Evolutionary conservation across 2,888 invertebrate species (phyloP).

Genomic region (Chironomus tentans): DNA sequence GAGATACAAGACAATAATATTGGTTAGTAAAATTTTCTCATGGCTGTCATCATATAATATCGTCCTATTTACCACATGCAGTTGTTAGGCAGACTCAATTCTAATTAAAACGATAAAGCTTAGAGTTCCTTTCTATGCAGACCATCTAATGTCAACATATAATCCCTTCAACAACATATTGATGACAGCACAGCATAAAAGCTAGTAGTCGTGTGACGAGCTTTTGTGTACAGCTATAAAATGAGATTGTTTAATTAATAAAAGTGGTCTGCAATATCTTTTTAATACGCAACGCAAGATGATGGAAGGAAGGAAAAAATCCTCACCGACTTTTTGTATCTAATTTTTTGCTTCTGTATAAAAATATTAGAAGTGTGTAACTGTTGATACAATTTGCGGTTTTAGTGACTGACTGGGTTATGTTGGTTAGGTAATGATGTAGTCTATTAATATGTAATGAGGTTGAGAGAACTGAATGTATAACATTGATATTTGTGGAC

Average conservation of each 20-base stretch:
- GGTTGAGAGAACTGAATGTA: too few species aligned
- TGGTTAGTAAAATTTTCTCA: background rate
- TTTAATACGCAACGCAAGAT: too few species aligned
- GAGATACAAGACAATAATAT: background rate
- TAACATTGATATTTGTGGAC: too few species aligned
- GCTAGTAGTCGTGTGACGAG: background rate
- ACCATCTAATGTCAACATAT: background rate
- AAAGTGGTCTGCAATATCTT: background rate
- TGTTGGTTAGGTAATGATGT: too few species aligned
- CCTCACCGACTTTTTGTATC: too few species aligned
- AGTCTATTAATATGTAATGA: too few species aligned
- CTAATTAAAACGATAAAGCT: conserved; percentile 12
- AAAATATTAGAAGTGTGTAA: background rate
- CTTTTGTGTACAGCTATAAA: background rate
- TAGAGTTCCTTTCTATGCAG: background rate
- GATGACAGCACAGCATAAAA: background rate
- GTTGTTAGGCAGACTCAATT: background rate
- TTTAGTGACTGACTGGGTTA: too few species aligned
- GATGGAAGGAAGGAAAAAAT: too few species aligned
- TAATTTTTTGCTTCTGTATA: background rate
- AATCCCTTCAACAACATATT: background rate
- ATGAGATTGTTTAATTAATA: background rate
- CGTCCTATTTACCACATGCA: background rate
- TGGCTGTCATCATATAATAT: background rate
- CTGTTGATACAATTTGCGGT: too few species aligned